Evolutionary conservation across 2,888 invertebrate genomes (phyloP), one percentile per base, ranked within the genome.

Genomic region (Ochlodes sylvanus): DNA sequence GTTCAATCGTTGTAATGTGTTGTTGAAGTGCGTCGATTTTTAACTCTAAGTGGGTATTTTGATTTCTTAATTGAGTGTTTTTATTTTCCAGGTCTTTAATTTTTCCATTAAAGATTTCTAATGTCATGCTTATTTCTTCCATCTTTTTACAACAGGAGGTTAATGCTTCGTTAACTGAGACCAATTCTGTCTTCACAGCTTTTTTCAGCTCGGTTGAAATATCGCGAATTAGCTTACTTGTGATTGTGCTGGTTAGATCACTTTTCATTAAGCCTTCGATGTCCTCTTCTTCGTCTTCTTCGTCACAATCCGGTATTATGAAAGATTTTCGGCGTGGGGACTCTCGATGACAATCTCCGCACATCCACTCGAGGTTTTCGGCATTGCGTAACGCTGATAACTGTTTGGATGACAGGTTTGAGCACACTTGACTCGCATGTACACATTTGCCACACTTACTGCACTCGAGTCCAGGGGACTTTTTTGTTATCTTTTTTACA

Each of bases 31-130:
- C 67, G 12, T 42, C 54, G n/a, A 47, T 19, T 44, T 55, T 69
- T 42, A 63, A 14, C n/a, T 69, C 61, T 0, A 69, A 38, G 27
- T 65, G 47, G 12, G 55, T 69, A 44, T 65, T 69, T 50, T 56
- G 54, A 32, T 65, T 69, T 2, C 12, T 14, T 41, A 69, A 12
- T 7, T 65, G 15, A 0, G 14, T 10, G 41, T 69, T 65, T 17
- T 69, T 64, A 12, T 61, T 64, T 44, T 69, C 60, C 5, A 69
- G 47, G 2, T 64, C 61, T 32, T 62, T 62, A 14, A 56, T 56
- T 17, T 15, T 32, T 17, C 9, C 12, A 9, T 5, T 56, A 6
- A 64, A 69, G 1, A 44, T 54, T 7, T 63, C 63, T 0, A 69
- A 17, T 9, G 52, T 56, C 15, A 44, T 55, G 0, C 32, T n/a